Base-by-base conservation (phyloP, 2,113 vertebrate genomes). In the Leptodactylus fuscus region DNA sequence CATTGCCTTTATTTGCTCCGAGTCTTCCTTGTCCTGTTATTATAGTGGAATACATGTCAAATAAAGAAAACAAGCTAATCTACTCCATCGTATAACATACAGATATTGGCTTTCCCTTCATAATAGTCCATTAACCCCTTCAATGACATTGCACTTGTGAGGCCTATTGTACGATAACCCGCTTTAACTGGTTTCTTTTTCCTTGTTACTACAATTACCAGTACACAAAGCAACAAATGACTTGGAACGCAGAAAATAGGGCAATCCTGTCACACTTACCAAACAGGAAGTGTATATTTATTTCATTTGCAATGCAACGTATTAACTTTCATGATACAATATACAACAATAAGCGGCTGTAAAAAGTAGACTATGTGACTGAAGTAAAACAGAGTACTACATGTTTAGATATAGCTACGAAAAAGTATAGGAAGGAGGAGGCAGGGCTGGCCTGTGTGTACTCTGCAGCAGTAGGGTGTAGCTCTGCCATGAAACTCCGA, bases 251-350 rank as follows among this genome's bases (percentile, higher is more conserved):
- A 38, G 36, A 34, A 58, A 38, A 41, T 16, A 60, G 51, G 76
- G 29, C 34, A 38, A 55, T 53, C 18, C 13, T 27, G 76, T 24
- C 53, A 24, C n/a, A 60, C 51, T 51, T 34, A 38, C 51, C 22
- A 41, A 12, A 58, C 76, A 41, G 76, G 74, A 76, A 76, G 76
- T 27, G 0, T 3, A 79, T 78, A 58, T 79, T 79, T 55, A 41
- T 60, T 79, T 55, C 5, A 58, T 60, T 58, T 24, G 4, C 1
- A 1, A 58, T 41, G 32, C 34, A 36, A 29, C 32, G 32, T 1
- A 36, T 12, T 11, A 53, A 44, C 38, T 24, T 73, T 24, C 36
- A 24, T 0, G 3, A 24, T 15, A 22, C 49, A 55, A n/a, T 36
- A 55, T 6, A 53, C 24, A 76, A 51, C 15, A 53, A 48, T 29